Percentiles rank a stretch among this genome's conserved stretches.
These are phyloP conservation scores for Anthopleura xanthogrammica DNA, from an alignment of 92 coral and sea anemone species.

Conservation along the genomic window DNA sequence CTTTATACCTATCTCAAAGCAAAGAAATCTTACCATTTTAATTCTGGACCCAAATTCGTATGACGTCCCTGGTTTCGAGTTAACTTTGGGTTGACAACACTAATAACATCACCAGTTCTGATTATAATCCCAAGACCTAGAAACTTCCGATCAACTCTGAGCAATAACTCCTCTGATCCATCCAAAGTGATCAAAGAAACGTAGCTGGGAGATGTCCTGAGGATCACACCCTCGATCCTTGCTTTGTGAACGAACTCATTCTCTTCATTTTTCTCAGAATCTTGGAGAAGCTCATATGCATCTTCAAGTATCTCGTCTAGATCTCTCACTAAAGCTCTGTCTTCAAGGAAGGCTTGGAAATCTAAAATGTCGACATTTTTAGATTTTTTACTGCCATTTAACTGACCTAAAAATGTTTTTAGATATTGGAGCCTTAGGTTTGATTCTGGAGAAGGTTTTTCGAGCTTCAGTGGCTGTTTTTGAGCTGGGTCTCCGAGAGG, in stretches of 20 bases:
- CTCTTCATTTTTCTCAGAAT: background rate
- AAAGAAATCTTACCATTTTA: background rate
- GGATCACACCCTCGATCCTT: background rate
- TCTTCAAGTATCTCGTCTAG: background rate
- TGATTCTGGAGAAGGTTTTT: background rate
- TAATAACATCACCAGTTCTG: background rate
- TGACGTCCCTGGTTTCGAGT: background rate
- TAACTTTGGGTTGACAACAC: background rate
- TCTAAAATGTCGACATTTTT: background rate
- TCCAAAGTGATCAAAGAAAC: constrained; percentile 4
- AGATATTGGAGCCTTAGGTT: background rate
- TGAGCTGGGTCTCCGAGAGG: background rate
- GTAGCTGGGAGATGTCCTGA: background rate
- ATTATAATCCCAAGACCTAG: background rate
- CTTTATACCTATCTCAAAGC: background rate
- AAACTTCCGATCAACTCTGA: background rate
- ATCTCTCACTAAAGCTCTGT: background rate
- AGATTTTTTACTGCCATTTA: background rate
- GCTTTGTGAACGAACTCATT: background rate
- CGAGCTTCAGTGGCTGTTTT: background rate
- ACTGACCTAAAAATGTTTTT: background rate
- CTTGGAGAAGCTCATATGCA: background rate
- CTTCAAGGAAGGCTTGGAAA: background rate
- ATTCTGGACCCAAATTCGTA: background rate
- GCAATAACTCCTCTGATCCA: background rate